These are phyloP conservation scores for Fistularia tabacaria DNA, from an alignment of 2,797 vertebrate species.

Conservation along the genomic window DNA sequence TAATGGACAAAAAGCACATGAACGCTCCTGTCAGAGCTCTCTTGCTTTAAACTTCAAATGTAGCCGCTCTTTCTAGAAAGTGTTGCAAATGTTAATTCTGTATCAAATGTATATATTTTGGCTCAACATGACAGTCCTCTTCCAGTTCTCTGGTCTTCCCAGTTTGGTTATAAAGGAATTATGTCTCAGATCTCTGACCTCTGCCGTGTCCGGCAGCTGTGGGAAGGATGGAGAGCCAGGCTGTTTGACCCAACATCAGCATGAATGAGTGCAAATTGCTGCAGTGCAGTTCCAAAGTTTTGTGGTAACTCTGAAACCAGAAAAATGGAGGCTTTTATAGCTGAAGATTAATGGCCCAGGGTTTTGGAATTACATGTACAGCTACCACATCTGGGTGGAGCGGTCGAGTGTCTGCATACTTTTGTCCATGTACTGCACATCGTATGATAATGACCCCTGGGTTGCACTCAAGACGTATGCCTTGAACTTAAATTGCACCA, in stretches of 20 bases:
- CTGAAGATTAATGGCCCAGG: background rate
- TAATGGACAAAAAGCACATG: conserved; percentile 5
- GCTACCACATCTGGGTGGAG: background rate
- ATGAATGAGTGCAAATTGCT: background rate
- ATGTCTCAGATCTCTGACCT: too few species aligned
- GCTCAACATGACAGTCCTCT: background rate
- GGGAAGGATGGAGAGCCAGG: background rate
- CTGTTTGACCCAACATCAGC: background rate
- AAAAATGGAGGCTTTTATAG: background rate
- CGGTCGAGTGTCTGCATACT: background rate
- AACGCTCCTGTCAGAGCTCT: background rate
- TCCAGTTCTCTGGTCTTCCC: too few species aligned
- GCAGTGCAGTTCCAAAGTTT: background rate
- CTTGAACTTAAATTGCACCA: background rate
- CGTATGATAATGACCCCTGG: background rate
- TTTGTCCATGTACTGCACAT: conserved; percentile 3
- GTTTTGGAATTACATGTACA: background rate
- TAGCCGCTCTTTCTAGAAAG: too few species aligned
- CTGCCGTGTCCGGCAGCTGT: background rate
- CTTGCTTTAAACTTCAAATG: too few species aligned
- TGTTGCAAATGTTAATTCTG: too few species aligned
- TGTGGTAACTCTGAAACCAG: background rate
- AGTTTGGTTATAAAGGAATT: too few species aligned
- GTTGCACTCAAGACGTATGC: background rate
- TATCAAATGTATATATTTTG: background rate